Percentiles rank a stretch among this genome's conserved stretches.
Conservation (phyloP, 64 coral and sea anemone species). For the Pachyseris speciosa region DNA sequence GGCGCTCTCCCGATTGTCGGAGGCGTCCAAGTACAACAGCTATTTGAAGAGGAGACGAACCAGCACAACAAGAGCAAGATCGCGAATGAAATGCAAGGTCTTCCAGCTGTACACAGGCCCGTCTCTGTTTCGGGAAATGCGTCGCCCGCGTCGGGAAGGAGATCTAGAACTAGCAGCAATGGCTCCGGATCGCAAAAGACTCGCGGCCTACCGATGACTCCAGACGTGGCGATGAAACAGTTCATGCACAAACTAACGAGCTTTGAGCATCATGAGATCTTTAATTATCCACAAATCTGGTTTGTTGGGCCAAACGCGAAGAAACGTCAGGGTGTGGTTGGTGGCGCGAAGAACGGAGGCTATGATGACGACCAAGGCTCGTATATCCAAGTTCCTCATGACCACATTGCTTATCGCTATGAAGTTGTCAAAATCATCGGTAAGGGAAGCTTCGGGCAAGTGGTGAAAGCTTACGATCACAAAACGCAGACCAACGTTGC, state of each 20-base stretch:
- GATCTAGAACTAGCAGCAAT: conserved; percentile 74
- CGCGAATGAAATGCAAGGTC: conserved; percentile 78
- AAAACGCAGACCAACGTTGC: conserved; percentile 95
- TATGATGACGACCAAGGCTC: conserved; percentile 99
- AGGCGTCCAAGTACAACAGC: conserved; percentile 95
- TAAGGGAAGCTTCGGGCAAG: conserved; percentile 99
- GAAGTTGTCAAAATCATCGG: conserved; percentile 99
- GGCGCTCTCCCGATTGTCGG: conserved; percentile 77
- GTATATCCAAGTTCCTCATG: conserved; percentile 99
- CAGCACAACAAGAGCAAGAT: conserved; percentile 84
- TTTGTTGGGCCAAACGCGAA: conserved; percentile 98
- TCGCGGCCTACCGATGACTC: conserved; percentile 85
- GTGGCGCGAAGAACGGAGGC: conserved; percentile 96
- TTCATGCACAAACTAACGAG: conserved; percentile 96
- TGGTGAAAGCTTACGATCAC: conserved; percentile 98
- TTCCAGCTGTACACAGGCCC: conserved; percentile 82
- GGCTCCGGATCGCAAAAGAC: conserved; percentile 81
- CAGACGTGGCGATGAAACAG: conserved; percentile 94
- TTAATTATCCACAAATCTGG: conserved; percentile 99
- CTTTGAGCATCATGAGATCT: conserved; percentile 99
- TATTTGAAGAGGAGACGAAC: conserved; percentile 99
- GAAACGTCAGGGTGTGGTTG: conserved; percentile 99
- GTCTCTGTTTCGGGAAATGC: conserved; percentile 68
- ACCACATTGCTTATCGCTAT: conserved; percentile 97
- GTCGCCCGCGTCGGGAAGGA: conserved; percentile 70